Conservation (phyloP, 1,140 invertebrate genomes). For the Phthorimaea operculella region DNA sequence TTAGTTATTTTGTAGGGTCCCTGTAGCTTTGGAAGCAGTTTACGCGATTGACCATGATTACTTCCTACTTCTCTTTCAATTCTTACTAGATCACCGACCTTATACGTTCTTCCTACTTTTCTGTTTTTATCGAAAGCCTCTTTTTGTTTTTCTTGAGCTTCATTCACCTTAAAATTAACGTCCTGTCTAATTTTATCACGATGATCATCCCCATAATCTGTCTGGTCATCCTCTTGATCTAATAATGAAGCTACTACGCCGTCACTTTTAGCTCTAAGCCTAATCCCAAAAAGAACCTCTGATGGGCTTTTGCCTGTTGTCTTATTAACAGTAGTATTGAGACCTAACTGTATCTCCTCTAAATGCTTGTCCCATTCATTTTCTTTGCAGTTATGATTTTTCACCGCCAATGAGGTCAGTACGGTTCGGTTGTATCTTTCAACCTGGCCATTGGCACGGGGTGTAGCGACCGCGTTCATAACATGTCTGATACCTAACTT, state of each 20-base stretch:
- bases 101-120: not conserved
- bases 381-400: slow-evolving; percentile 6
- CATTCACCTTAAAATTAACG: not conserved
- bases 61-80: slow-evolving; percentile 1
- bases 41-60: slow-evolving; percentile 7
- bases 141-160: slow-evolving; percentile 1
- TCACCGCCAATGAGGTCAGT: slow-evolving; percentile 3
- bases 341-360: slow-evolving; percentile 4
- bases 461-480: slow-evolving; percentile 6
- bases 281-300: not conserved
- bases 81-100: slow-evolving; percentile 3
- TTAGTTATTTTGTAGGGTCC: slow-evolving; percentile 10
- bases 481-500: slow-evolving; percentile 6
- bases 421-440: slow-evolving; percentile 5
- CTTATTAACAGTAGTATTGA: slow-evolving; percentile 4
- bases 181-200: not conserved
- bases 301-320: not conserved
- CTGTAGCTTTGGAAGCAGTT: slow-evolving; percentile 18
- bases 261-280: not conserved
- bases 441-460: slow-evolving; percentile 6
- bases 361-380: slow-evolving; percentile 8
- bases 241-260: slow-evolving; percentile 6
- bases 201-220: not conserved
- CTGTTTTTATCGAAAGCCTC: slow-evolving; percentile 1
- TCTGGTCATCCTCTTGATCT: not conserved